Evolutionary conservation across 1,140 invertebrate species (phyloP).

Genomic region (Ceratina australensis): DNA sequence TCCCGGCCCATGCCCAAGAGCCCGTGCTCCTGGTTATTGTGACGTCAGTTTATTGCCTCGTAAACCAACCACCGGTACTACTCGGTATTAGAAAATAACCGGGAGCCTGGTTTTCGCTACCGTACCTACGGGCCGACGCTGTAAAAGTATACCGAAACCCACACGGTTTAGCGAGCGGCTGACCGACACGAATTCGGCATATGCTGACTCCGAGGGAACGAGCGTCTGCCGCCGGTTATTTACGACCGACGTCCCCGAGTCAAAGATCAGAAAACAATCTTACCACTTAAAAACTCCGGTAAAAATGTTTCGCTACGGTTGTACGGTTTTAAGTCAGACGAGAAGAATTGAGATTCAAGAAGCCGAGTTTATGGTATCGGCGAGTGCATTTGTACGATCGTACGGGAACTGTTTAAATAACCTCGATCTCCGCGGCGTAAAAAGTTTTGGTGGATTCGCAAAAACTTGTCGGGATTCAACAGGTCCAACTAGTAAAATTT

Average conservation of each 20-base stretch:
- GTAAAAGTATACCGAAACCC: constrained; percentile 45
- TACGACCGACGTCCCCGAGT: too few relatives aligned
- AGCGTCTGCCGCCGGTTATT: too few relatives aligned
- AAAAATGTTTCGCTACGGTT: too few relatives aligned
- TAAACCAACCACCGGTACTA: constrained; percentile 70
- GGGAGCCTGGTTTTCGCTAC: constrained; percentile 39
- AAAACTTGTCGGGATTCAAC: constrained; percentile 39
- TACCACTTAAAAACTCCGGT: too few relatives aligned
- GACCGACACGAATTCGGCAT: neutral
- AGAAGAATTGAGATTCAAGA: too few relatives aligned
- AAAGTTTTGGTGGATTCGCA: neutral
- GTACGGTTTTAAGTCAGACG: too few relatives aligned
- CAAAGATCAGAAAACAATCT: too few relatives aligned
- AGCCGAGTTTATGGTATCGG: too few relatives aligned
- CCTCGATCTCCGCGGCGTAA: neutral
- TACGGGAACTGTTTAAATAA: too few relatives aligned
- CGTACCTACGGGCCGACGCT: constrained; percentile 31
- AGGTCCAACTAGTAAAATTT: constrained; percentile 53
- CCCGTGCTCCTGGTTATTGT: constrained; percentile 65
- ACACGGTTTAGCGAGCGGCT: neutral
- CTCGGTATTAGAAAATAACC: constrained; percentile 75
- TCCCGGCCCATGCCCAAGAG: constrained; percentile 41
- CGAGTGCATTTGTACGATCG: too few relatives aligned
- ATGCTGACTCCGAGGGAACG: too few relatives aligned
- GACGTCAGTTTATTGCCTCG: constrained; percentile 78